A percentile compares a stretch with the other conserved stretches of the same genome.
Conservation (phyloP, 2,797 vertebrate species). For the Botia kubotai region DNA sequence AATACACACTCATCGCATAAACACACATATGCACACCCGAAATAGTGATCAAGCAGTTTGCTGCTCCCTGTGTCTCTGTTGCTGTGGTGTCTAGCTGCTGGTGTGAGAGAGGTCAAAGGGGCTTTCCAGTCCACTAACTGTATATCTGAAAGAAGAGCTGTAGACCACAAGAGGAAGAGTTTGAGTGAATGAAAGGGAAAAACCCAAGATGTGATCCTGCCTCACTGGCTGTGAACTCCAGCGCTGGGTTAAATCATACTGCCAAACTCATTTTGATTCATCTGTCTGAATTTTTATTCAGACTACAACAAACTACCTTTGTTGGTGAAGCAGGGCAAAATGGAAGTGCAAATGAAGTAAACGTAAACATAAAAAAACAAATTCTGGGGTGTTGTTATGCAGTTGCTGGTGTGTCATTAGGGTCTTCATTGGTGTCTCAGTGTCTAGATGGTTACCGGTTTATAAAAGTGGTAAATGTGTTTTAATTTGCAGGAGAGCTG, state of each 20-base stretch:
- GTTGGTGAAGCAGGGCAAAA: not conserved
- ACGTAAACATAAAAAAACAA: not conserved
- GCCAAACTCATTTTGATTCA: conserved; percentile 18
- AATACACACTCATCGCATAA: not conserved
- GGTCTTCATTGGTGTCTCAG: no score
- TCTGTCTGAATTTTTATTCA: conserved; percentile 7
- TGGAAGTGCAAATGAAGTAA: not conserved
- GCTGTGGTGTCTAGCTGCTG: conserved; percentile 45
- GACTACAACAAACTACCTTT: no score
- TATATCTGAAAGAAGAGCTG: conserved; percentile 49
- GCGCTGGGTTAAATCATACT: conserved; percentile 6
- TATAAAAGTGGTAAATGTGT: conserved; percentile 19
- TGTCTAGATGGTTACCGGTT: not conserved
- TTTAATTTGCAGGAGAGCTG: conserved; percentile 3
- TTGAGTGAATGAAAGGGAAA: conserved; percentile 58
- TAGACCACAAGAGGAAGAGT: conserved; percentile 30
- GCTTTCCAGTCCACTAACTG: conserved; percentile 59
- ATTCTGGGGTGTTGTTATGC: no score
- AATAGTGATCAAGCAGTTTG: conserved; percentile 27
- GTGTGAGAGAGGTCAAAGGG: conserved; percentile 63
- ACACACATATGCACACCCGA: not conserved
- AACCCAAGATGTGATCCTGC: conserved; percentile 55
- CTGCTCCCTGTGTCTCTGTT: conserved; percentile 30
- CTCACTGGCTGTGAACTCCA: conserved; percentile 29
- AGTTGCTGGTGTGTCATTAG: no score